Conservation (phyloP, 2,888 invertebrate species). For the Parnassius glacialis region DNA sequence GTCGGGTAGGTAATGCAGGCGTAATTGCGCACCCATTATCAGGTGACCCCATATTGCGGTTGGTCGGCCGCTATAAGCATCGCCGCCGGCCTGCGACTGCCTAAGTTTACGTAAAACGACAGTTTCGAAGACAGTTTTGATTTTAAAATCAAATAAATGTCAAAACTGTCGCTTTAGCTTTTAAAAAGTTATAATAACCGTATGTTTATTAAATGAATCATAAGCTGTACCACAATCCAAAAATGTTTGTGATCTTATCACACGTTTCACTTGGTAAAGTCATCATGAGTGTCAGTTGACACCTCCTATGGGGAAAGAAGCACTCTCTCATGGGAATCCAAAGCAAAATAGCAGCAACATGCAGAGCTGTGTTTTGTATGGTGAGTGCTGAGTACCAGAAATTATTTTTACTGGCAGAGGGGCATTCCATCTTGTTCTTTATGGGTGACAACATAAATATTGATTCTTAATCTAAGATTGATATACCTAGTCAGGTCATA, state of each 20-base stretch:
- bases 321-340: too few species aligned
- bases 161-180: not conserved
- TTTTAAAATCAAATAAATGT: not conserved
- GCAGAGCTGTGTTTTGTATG: too few species aligned
- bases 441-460: too few species aligned
- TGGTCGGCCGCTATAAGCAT: constrained; percentile 42
- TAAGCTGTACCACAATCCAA: not conserved
- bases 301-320: too few species aligned
- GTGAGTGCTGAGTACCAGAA: too few species aligned
- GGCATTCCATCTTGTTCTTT: too few species aligned
- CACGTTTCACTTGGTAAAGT: too few species aligned
- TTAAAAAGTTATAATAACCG: not conserved
- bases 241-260: not conserved
- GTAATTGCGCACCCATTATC: constrained; percentile 76
- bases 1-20: constrained; percentile 56
- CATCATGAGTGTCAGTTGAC: too few species aligned
- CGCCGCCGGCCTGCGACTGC: constrained; percentile 42
- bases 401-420: too few species aligned
- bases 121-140: constrained; percentile 10
- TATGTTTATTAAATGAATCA: not conserved
- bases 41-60: constrained; percentile 76
- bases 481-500: too few species aligned
- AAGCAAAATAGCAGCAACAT: too few species aligned
- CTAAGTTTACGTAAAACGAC: constrained; percentile 8
- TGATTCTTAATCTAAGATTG: too few species aligned